These are phyloP conservation scores for Diorhabda elongata DNA, from an alignment of 1,140 invertebrate genomes.

Conservation along the genomic window DNA sequence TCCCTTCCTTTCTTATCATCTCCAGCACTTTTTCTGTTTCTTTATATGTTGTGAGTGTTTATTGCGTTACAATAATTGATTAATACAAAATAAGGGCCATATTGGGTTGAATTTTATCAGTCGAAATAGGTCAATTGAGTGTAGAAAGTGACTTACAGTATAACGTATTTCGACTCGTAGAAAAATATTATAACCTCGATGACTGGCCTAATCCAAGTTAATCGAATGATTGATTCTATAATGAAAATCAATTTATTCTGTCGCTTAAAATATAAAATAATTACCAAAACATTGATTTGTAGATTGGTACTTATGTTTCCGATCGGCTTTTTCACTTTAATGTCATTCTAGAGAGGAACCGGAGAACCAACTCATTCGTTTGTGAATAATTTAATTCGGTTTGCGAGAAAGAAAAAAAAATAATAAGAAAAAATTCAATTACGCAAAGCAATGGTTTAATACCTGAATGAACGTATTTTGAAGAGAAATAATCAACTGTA, in stretches of 20 bases:
- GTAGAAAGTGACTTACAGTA: no score
- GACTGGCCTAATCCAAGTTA: background rate
- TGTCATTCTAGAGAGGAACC: background rate
- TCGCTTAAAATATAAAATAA: background rate
- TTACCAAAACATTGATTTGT: background rate
- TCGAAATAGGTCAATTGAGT: no score
- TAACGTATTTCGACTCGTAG: no score
- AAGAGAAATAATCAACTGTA: slow-evolving; percentile 6
- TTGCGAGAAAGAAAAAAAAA: background rate
- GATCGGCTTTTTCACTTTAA: background rate
- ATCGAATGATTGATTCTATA: background rate
- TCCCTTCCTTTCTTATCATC: no score
- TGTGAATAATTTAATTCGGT: slow-evolving; percentile 8
- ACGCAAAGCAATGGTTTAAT: background rate
- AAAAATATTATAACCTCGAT: no score
- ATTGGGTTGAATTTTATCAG: no score
- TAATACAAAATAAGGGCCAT: no score
- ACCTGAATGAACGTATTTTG: slow-evolving; percentile 7
- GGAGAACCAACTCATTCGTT: background rate
- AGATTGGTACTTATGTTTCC: background rate
- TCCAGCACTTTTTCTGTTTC: no score
- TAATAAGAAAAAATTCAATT: slow-evolving; percentile 9
- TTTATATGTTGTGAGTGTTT: no score
- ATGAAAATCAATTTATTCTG: background rate
- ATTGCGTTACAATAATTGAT: no score